Percentiles rank a stretch among this genome's conserved stretches.
Conservation (phyloP, 2,113 vertebrate species). For the Callospermophilus lateralis region DNA sequence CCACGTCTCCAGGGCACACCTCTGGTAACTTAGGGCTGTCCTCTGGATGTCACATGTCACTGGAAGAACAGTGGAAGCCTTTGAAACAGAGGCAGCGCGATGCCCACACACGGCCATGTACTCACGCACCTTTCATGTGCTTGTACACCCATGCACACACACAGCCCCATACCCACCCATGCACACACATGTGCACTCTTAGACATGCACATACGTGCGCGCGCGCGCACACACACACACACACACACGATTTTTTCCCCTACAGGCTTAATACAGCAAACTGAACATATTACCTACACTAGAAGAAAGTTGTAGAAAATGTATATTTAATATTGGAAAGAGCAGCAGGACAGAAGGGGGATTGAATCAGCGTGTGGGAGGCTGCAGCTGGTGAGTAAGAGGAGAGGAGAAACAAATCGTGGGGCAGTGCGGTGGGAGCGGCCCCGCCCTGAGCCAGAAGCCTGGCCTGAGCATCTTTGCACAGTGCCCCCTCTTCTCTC, state of each 20-base stretch:
- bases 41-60: constrained; percentile 63
- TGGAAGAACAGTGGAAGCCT: neutral
- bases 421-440: neutral
- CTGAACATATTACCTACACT: neutral
- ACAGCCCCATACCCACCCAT: neutral
- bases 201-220: neutral
- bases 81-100: neutral
- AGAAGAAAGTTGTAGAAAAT: neutral
- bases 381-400: neutral
- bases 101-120: neutral
- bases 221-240: too few species aligned
- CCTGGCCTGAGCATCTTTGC: too few species aligned
- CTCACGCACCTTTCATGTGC: fast-evolving
- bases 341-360: neutral
- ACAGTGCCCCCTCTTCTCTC: fast-evolving
- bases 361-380: neutral
- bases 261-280: neutral
- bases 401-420: fast-evolving
- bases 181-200: neutral
- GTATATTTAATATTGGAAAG: neutral
- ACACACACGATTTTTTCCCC: too few species aligned
- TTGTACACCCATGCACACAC: neutral
- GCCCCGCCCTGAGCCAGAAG: too few species aligned
- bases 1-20: constrained; percentile 51
- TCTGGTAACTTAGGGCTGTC: neutral